These are phyloP conservation scores for Spicauda simplicius DNA, from an alignment of 2,888 invertebrate species.

Conservation along the genomic window DNA sequence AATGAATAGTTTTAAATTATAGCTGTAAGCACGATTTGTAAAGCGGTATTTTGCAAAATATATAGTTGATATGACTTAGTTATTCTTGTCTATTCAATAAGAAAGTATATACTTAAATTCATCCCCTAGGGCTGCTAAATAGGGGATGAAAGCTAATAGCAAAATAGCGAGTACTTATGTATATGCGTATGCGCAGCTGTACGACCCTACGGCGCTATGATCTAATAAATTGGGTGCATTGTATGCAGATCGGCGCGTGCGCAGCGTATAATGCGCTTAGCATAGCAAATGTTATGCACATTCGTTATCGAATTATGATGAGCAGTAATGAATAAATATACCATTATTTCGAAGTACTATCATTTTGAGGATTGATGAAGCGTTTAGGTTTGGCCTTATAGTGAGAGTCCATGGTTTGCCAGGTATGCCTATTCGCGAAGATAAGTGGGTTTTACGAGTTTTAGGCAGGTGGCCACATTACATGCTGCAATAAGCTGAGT, in stretches of 20 bases:
- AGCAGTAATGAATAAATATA: slow-evolving; percentile 26
- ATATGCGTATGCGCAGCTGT: slow-evolving; percentile 22
- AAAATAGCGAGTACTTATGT: neutral
- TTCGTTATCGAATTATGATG: slow-evolving; percentile 25
- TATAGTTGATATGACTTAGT: too few species aligned
- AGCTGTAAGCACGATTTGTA: too few species aligned
- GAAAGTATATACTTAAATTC: too few species aligned
- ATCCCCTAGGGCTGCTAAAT: neutral
- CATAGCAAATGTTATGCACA: slow-evolving; percentile 53
- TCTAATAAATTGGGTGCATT: slow-evolving; percentile 57
- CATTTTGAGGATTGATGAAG: slow-evolving; percentile 4
- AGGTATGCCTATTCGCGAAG: too few species aligned
- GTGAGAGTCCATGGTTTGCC: too few species aligned
- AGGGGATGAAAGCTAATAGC: neutral
- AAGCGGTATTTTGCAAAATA: too few species aligned
- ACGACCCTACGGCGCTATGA: slow-evolving; percentile 18
- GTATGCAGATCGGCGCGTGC: slow-evolving; percentile 52
- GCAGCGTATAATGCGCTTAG: slow-evolving; percentile 48
- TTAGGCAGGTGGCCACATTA: too few species aligned
- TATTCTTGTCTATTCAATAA: too few species aligned
- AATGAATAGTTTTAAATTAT: too few species aligned
- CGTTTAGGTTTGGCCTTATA: neutral
- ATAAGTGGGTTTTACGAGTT: too few species aligned
- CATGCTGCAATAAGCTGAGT: too few species aligned
- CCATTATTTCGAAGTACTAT: slow-evolving; percentile 5